These are phyloP conservation scores for Atherinosoma microstoma DNA, from an alignment of 2,797 vertebrate species.

Conservation along the genomic window DNA sequence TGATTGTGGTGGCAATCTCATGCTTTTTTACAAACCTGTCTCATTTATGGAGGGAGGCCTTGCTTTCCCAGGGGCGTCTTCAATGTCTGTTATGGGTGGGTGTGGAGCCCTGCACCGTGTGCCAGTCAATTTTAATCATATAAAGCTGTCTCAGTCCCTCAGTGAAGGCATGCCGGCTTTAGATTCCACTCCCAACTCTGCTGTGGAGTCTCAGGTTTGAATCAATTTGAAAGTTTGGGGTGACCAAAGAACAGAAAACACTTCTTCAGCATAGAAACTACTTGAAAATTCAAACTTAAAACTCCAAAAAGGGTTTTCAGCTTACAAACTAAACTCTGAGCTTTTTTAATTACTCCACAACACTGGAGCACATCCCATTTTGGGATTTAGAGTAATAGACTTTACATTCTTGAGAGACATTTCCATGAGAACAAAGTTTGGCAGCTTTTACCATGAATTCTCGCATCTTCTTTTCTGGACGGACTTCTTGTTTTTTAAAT, in stretches of 20 bases:
- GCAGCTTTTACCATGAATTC: slow-evolving; percentile 12
- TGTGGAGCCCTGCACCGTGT: slow-evolving; percentile 60
- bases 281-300: neutral
- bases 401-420: neutral
- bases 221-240: slow-evolving; percentile 29
- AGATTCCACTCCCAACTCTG: slow-evolving; percentile 33
- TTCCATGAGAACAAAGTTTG: slow-evolving; percentile 26
- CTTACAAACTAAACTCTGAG: neutral
- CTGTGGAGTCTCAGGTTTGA: slow-evolving; percentile 50
- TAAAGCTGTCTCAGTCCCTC: slow-evolving; percentile 65
- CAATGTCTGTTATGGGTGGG: slow-evolving; percentile 67
- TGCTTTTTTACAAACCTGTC: slow-evolving; percentile 65
- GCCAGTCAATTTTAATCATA: slow-evolving; percentile 82
- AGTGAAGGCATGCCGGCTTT: slow-evolving; percentile 59
- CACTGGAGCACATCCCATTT: neutral
- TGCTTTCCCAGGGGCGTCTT: slow-evolving; percentile 72
- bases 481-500: slow-evolving; percentile 43
- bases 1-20: slow-evolving; percentile 59
- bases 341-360: slow-evolving; percentile 17
- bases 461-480: slow-evolving; percentile 23
- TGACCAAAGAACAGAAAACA: slow-evolving; percentile 43
- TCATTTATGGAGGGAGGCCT: slow-evolving; percentile 61
- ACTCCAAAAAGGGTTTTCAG: neutral
- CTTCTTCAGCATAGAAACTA: slow-evolving; percentile 7
- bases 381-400: slow-evolving; percentile 12